Evolutionary conservation across 2,797 vertebrate species (phyloP).

Genomic region (Perdix hodgsoniae): DNA sequence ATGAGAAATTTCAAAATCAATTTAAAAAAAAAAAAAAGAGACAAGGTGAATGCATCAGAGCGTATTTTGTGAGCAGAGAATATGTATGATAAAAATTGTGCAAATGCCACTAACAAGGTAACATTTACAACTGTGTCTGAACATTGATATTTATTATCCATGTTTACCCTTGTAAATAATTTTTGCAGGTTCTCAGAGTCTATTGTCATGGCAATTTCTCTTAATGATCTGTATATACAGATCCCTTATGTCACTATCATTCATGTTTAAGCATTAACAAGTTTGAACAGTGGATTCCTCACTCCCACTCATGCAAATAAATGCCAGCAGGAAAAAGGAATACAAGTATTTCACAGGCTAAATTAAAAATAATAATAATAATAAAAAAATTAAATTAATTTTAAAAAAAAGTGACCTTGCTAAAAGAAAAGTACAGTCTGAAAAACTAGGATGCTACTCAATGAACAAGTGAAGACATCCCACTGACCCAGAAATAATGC

Average conservation of each 20-base stretch:
- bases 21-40: not conserved
- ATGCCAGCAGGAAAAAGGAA: not conserved
- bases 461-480: not conserved
- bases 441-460: not conserved
- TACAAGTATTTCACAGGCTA: not conserved
- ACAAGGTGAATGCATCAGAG: not conserved
- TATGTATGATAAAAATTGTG: slow-evolving; percentile 62
- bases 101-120: slow-evolving; percentile 68
- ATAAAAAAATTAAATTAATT: no score
- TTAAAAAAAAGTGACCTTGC: not conserved
- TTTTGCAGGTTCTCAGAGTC: slow-evolving; percentile 27
- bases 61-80: not conserved
- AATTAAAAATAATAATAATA: not conserved
- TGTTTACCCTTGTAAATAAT: slow-evolving; percentile 32
- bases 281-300: not conserved
- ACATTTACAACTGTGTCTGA: slow-evolving; percentile 40
- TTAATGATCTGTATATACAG: slow-evolving; percentile 4
- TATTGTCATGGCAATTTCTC: slow-evolving; percentile 1
- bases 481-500: not conserved
- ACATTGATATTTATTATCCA: slow-evolving; percentile 55
- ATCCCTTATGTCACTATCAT: not conserved
- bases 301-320: not conserved
- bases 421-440: not conserved
- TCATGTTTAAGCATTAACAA: not conserved
- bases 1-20: slow-evolving; percentile 10